phyloP scores from a whole-genome alignment of 2,888 invertebrate species.

The Zelleria hepariella region DNA sequence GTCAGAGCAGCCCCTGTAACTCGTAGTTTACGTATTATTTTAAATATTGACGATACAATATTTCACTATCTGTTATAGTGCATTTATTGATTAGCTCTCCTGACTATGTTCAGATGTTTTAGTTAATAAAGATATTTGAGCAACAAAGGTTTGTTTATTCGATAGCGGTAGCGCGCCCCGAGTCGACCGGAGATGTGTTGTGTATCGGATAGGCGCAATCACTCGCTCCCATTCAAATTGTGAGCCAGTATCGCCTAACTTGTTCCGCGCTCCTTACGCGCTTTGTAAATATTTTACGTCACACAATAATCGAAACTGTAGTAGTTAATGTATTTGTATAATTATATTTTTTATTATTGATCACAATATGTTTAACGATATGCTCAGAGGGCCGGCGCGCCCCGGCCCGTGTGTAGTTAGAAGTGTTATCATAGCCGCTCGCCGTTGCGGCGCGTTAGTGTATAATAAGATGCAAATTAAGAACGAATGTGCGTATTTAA shows the following conservation, averaged over 20 bases:
- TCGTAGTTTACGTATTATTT: slow-evolving; percentile 29
- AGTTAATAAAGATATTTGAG: slow-evolving; percentile 63
- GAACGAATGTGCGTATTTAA: slow-evolving; percentile 61
- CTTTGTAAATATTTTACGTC: slow-evolving; percentile 71
- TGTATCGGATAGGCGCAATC: slow-evolving; percentile 18
- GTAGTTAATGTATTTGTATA: slow-evolving; percentile 70
- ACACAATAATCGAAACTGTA: slow-evolving; percentile 69
- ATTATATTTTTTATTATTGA: slow-evolving; percentile 72
- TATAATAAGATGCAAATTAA: slow-evolving; percentile 50
- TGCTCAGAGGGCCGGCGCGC: slow-evolving; percentile 27
- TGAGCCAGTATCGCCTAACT: slow-evolving; percentile 60
- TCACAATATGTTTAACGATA: slow-evolving; percentile 63
- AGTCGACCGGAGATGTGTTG: too few species aligned
- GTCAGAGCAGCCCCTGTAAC: slow-evolving; percentile 30
- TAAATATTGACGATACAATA: slow-evolving; percentile 55
- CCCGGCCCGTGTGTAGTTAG: not conserved
- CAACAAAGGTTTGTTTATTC: slow-evolving; percentile 14
- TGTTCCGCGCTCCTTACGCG: slow-evolving; percentile 56
- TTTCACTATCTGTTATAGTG: slow-evolving; percentile 44
- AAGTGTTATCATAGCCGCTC: slow-evolving; percentile 29
- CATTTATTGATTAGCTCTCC: slow-evolving; percentile 59
- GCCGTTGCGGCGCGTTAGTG: slow-evolving; percentile 36
- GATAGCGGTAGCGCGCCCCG: too few species aligned
- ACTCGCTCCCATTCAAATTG: slow-evolving; percentile 25
- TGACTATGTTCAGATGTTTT: slow-evolving; percentile 55